Conservation (phyloP, 2,113 vertebrate species). For the Dromaius novaehollandiae region DNA sequence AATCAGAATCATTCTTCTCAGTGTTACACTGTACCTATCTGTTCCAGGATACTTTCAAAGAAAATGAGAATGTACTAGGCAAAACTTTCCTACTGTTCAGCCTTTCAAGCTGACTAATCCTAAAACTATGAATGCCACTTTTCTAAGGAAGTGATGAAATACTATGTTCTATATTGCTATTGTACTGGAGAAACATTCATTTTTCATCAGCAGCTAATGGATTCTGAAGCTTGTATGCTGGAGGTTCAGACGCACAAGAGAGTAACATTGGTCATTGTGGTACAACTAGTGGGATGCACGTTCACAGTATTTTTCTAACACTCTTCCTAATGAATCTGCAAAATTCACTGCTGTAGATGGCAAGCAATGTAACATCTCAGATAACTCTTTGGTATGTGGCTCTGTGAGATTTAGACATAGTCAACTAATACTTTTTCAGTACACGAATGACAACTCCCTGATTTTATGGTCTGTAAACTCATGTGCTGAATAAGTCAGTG, state of each 20-base stretch:
- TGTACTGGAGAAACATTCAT: neutral
- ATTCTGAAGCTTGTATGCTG: neutral
- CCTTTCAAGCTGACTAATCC: neutral
- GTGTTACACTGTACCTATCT: neutral
- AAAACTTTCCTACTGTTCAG: neutral
- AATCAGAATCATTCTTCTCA: neutral
- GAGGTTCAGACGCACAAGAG: neutral
- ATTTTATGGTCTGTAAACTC: neutral
- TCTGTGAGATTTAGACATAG: neutral
- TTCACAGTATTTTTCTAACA: neutral
- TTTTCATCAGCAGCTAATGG: neutral
- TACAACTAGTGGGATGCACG: neutral
- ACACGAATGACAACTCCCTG: neutral
- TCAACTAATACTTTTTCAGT: neutral
- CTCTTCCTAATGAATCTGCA: neutral
- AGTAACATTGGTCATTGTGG: neutral
- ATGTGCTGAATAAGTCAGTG: neutral
- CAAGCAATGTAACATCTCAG: neutral
- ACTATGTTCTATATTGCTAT: neutral
- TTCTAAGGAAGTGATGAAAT: neutral
- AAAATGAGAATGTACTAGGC: neutral
- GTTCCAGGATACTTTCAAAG: neutral
- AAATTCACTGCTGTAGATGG: neutral
- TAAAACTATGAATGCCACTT: neutral
- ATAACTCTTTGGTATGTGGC: neutral